A percentile compares a stretch with the other conserved stretches of the same genome.
Conservation (phyloP, 2,797 vertebrate species). For the Heterohyrax brucei region DNA sequence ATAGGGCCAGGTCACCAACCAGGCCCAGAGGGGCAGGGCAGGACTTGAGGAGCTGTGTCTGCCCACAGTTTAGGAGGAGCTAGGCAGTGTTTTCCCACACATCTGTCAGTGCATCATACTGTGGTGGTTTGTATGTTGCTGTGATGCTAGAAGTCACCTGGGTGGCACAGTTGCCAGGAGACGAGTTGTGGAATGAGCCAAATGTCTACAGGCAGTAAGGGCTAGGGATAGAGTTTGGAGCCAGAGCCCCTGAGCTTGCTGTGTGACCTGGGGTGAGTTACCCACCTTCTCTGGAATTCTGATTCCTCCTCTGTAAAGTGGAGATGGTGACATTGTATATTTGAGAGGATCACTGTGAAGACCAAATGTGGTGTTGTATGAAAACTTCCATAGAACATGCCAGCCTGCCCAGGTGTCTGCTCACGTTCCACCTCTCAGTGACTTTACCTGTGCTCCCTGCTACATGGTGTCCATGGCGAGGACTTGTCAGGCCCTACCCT, state of each 20-base stretch:
- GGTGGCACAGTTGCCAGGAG: not conserved
- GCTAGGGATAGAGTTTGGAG: not conserved
- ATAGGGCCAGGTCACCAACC: not conserved
- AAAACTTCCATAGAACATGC: not conserved
- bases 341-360: not conserved
- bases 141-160: not conserved
- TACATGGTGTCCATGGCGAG: not conserved
- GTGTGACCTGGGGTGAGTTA: not conserved
- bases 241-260: not conserved
- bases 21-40: rapidly evolving
- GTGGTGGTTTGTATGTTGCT: too few relatives aligned
- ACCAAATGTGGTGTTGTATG: not conserved
- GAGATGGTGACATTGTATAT: too few relatives aligned
- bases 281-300: not conserved
- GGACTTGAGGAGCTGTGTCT: not conserved
- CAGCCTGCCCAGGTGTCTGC: not conserved
- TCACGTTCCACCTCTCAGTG: rapidly evolving
- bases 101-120: too few relatives aligned
- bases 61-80: rapidly evolving
- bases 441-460: not conserved
- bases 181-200: not conserved
- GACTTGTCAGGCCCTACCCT: not conserved
- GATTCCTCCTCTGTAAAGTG: not conserved
- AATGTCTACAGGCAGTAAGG: not conserved
- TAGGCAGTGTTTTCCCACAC: not conserved